Evolutionary conservation across 2,888 invertebrate genomes (phyloP).

Genomic region (Eupithecia tripunctaria): DNA sequence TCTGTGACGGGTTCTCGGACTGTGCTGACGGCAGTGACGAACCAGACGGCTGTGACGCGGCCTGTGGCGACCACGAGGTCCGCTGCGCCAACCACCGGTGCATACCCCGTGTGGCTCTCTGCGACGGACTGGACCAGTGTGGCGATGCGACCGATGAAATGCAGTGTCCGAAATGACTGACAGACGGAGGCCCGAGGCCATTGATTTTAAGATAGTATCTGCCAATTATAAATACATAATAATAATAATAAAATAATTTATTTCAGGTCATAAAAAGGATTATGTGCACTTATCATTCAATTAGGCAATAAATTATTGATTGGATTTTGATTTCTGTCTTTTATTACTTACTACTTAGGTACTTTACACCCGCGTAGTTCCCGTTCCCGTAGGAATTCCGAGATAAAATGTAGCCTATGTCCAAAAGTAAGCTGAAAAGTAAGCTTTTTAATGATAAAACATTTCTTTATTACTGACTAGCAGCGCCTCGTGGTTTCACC

Average conservation of each 20-base stretch:
- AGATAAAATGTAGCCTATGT: too few relatives aligned
- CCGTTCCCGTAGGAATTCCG: too few relatives aligned
- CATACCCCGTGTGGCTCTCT: conserved; percentile 84
- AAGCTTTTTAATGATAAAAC: too few relatives aligned
- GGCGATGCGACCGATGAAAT: conserved; percentile 88
- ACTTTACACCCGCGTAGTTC: too few relatives aligned
- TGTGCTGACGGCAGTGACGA: conserved; percentile 89
- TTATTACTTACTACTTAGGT: not conserved
- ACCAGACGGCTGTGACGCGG: conserved; percentile 82
- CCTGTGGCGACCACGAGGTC: conserved; percentile 82
- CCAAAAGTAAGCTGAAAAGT: too few relatives aligned
- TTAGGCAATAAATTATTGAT: conserved; percentile 9
- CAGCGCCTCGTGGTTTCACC: too few relatives aligned
- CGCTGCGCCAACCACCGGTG: conserved; percentile 84
- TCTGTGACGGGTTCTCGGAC: conserved; percentile 88
- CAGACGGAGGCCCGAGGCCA: not conserved
- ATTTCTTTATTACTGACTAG: too few relatives aligned
- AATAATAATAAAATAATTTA: too few relatives aligned
- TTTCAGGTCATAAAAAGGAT: too few relatives aligned
- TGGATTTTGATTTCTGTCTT: not conserved
- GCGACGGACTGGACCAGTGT: conserved; percentile 88
- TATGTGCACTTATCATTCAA: not conserved
- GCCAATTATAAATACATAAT: too few relatives aligned
- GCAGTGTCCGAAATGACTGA: conserved; percentile 59
- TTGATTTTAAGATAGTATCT: not conserved